phyloP scores from a whole-genome alignment of 1,140 invertebrate species.

The Galendromus occidentalis region DNA sequence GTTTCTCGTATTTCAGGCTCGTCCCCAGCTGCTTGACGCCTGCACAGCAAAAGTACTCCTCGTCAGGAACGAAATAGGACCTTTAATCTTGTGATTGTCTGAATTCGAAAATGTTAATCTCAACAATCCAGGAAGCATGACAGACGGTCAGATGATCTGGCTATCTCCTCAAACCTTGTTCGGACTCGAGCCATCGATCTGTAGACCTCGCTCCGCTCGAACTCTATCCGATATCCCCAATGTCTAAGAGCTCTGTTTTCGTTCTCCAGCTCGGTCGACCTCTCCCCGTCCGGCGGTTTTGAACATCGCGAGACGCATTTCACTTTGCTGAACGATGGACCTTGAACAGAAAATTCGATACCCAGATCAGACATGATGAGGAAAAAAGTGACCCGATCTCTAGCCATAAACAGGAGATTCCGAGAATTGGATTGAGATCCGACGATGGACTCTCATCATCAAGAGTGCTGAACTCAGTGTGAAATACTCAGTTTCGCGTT shows the following conservation, averaged over 20 bases:
- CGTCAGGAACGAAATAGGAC: neutral
- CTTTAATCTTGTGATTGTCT: neutral
- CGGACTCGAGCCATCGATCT: neutral
- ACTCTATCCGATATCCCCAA: neutral
- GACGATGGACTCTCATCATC: too few species aligned
- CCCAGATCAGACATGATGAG: too few species aligned
- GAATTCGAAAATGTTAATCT: neutral
- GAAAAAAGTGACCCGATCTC: too few species aligned
- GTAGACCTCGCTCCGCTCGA: slow-evolving; percentile 6
- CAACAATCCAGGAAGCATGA: neutral
- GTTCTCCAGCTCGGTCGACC: neutral
- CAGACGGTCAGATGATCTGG: neutral
- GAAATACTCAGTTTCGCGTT: too few species aligned
- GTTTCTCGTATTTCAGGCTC: neutral
- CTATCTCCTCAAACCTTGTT: too few species aligned
- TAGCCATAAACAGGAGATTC: too few species aligned
- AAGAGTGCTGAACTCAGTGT: too few species aligned
- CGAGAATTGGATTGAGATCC: too few species aligned
- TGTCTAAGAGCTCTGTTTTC: neutral
- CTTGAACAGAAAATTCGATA: neutral
- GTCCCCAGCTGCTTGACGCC: neutral
- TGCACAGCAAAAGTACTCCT: neutral
- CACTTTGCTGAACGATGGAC: neutral
- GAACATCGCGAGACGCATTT: neutral
- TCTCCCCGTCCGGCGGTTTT: neutral